Conservation (phyloP, 2,888 invertebrate genomes). For the Branchellion lobata region DNA sequence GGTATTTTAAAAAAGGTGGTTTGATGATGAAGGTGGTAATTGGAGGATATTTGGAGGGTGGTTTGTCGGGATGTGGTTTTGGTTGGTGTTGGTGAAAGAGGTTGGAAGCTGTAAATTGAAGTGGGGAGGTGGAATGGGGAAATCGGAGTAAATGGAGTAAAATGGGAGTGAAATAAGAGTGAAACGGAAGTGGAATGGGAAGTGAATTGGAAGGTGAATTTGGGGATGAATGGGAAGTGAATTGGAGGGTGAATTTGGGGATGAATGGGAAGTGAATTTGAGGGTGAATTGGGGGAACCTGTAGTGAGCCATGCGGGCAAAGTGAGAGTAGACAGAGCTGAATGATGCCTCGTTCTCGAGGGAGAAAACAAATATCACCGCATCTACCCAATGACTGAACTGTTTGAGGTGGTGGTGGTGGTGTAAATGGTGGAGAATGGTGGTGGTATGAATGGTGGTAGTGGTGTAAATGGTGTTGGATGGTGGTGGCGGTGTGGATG, state of each 20-base stretch:
- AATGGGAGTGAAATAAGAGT: too few species aligned
- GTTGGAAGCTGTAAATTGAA: too few species aligned
- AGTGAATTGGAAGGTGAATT: too few species aligned
- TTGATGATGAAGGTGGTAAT: not conserved
- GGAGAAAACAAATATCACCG: conserved; percentile 96
- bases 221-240: too few species aligned
- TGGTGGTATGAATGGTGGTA: not conserved
- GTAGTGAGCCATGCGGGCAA: conserved; percentile 88
- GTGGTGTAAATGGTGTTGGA: not conserved
- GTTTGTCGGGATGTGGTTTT: too few species aligned
- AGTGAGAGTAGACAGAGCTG: conserved; percentile 90
- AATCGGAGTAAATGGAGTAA: too few species aligned
- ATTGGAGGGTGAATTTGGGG: too few species aligned
- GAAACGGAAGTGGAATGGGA: too few species aligned
- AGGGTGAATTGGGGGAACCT: not conserved
- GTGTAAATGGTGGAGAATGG: not conserved
- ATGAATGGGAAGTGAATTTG: too few species aligned
- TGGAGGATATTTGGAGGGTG: too few species aligned
- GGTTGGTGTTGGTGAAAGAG: too few species aligned
- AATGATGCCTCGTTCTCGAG: conserved; percentile 94
- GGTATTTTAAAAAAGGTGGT: not conserved
- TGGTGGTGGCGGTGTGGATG: not conserved
- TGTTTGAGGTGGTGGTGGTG: conserved; percentile 62
- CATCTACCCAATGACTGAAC: conserved; percentile 99
- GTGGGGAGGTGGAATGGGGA: too few species aligned